Evolutionary conservation across 2,797 vertebrate species (phyloP), one percentile per base, ranked within the genome.

Genomic region (Sardinella longiceps): DNA sequence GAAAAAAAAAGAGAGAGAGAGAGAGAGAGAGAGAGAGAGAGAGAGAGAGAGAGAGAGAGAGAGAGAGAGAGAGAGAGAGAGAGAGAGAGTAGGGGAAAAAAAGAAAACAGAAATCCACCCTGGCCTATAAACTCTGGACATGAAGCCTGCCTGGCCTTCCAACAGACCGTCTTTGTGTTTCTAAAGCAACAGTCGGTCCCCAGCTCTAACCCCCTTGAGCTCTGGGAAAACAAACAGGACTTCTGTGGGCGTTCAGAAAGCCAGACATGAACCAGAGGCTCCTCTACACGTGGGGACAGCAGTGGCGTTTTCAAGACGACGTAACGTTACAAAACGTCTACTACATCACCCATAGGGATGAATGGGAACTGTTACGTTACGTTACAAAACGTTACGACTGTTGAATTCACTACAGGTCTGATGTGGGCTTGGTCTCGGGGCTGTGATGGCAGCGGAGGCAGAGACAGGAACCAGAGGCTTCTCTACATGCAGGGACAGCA

Each of bases 91-190:
- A 25, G 18, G 56, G 2, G 5, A 51, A 53, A 80, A 4, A 37
- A 63, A 81, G 83, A 82, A 60, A 86, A 63, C 20, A 70, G 53
- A 82, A 28, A 33, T 80, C 81, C 77, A 25, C 83, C 23, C 56
- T 50, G 23, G 63, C 84, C 74, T 30, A n/a, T n/a, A 28, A 81
- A 84, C 77, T 74, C 83, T 84, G 84, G 84, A 80, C 46, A 30
- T 58, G 70, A 43, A 77, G 33, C 33, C 70, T 77, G 70, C 70
- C 28, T 85, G 84, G 46, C 60, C n/a, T 51, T 80, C 80, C 74
- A 92, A 93, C 91, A 92, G 86, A 85, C 86, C 81, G 85, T 88
- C 91, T 90, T 89, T 92, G 89, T 91, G 85, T 89, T 82, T 46
- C 39, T 87, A 80, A 48, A 80, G n/a, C 77, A 80, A 43, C 81